phyloP scores from a whole-genome alignment of 2,797 vertebrate genomes.

The Alosa sapidissima region DNA sequence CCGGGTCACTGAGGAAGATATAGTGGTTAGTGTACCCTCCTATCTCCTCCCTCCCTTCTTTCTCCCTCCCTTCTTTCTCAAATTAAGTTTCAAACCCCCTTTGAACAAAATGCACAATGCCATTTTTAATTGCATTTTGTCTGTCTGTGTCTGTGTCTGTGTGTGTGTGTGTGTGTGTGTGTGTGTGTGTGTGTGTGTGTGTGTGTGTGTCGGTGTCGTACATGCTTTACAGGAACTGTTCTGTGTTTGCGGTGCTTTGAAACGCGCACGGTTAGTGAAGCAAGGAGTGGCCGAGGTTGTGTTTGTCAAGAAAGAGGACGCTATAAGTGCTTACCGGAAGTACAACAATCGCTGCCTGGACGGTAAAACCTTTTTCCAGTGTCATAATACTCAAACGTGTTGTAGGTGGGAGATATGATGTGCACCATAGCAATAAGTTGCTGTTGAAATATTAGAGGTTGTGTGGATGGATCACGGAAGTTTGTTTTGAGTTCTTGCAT shows the following conservation, averaged over 20 bases:
- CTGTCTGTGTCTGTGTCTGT: too few species aligned
- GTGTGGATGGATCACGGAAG: too few species aligned
- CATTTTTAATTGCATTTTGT: not conserved
- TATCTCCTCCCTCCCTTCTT: not conserved
- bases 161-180: slow-evolving; percentile 23
- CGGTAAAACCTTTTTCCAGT: slow-evolving; percentile 69
- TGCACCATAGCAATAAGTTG: too few species aligned
- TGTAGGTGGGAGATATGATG: not conserved
- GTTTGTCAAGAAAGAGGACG: slow-evolving; percentile 96
- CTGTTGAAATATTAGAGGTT: too few species aligned
- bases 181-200: too few species aligned
- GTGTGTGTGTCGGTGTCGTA: not conserved
- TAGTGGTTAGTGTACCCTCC: slow-evolving; percentile 82
- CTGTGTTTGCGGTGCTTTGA: slow-evolving; percentile 96
- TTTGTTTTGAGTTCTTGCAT: too few species aligned
- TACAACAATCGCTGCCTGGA: slow-evolving; percentile 98
- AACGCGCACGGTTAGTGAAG: slow-evolving; percentile 89
- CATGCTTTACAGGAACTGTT: slow-evolving; percentile 84
- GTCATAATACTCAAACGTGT: not conserved
- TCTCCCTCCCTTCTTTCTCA: not conserved
- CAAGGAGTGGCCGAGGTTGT: slow-evolving; percentile 95
- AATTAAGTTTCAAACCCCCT: not conserved
- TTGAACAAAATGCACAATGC: not conserved
- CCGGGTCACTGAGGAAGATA: slow-evolving; percentile 95
- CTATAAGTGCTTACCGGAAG: slow-evolving; percentile 94